Conservation (phyloP, 2,888 invertebrate species). For the Galeopsomyia nigrocyanea region DNA sequence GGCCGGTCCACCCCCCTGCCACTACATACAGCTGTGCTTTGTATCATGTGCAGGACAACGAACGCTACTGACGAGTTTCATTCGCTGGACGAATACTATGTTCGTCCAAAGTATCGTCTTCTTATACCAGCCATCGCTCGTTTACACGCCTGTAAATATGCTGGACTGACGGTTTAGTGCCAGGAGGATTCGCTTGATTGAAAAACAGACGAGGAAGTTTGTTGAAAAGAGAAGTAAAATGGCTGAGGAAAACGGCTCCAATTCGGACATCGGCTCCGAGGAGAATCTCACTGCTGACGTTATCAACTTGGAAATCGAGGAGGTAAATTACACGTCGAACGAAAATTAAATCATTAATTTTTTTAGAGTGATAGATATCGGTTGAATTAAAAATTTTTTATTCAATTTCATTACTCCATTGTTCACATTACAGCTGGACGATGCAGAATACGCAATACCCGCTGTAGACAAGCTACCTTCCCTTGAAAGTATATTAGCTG, state of each 20-base stretch:
- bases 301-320: slow-evolving; percentile 78
- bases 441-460: slow-evolving; percentile 85
- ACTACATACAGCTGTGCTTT: background rate
- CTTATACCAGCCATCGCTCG: background rate
- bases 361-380: too few species aligned
- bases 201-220: background rate
- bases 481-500: slow-evolving; percentile 85
- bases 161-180: background rate
- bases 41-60: slow-evolving; percentile 10
- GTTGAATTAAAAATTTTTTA: background rate
- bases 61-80: too few species aligned
- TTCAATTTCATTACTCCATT: slow-evolving; percentile 6
- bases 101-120: background rate
- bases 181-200: background rate
- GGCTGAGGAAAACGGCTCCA: slow-evolving; percentile 69
- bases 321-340: slow-evolving; percentile 68
- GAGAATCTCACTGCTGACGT: slow-evolving; percentile 74
- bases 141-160: slow-evolving; percentile 3
- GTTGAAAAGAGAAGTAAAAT: slow-evolving; percentile 51
- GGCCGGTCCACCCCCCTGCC: slow-evolving; percentile 35
- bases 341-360: background rate
- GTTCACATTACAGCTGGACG: slow-evolving; percentile 77
- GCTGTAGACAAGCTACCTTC: slow-evolving; percentile 82
- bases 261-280: slow-evolving; percentile 78
- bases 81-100: background rate